Conservation (phyloP, 2,888 invertebrate species). For the Herminia tarsipennalis region DNA sequence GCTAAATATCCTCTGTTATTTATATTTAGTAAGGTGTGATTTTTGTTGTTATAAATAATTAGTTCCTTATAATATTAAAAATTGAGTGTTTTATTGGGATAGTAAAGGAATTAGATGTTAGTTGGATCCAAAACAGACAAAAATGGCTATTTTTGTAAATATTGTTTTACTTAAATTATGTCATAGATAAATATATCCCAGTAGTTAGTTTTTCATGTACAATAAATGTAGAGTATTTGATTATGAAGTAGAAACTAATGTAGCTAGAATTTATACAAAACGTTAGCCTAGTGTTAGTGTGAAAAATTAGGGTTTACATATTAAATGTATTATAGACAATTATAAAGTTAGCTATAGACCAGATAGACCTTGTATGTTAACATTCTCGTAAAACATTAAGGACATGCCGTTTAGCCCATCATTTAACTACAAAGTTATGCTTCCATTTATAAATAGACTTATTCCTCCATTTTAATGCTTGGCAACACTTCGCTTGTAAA, state of each 20-base stretch:
- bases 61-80: conserved; percentile 60
- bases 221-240: conserved; percentile 82
- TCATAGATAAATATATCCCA: conserved; percentile 79
- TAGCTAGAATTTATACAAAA: conserved; percentile 85
- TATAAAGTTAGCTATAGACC: conserved; percentile 66
- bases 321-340: conserved; percentile 75
- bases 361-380: conserved; percentile 65
- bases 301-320: conserved; percentile 71
- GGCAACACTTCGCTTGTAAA: conserved; percentile 32
- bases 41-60: conserved; percentile 52
- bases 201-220: conserved; percentile 84
- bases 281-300: conserved; percentile 75
- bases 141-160: conserved; percentile 84
- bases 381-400: conserved; percentile 54
- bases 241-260: conserved; percentile 68
- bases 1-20: conserved; percentile 42
- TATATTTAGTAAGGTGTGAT: conserved; percentile 52
- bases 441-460: conserved; percentile 25
- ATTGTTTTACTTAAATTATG: conserved; percentile 82
- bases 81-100: conserved; percentile 54
- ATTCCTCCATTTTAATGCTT: conserved; percentile 33
- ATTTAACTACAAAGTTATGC: conserved; percentile 45
- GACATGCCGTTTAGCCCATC: conserved; percentile 51
- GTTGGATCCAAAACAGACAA: conserved; percentile 71
- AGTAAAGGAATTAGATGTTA: conserved; percentile 58